These are phyloP conservation scores for Otis tarda DNA, from an alignment of 2,113 vertebrate genomes.

Conservation along the genomic window DNA sequence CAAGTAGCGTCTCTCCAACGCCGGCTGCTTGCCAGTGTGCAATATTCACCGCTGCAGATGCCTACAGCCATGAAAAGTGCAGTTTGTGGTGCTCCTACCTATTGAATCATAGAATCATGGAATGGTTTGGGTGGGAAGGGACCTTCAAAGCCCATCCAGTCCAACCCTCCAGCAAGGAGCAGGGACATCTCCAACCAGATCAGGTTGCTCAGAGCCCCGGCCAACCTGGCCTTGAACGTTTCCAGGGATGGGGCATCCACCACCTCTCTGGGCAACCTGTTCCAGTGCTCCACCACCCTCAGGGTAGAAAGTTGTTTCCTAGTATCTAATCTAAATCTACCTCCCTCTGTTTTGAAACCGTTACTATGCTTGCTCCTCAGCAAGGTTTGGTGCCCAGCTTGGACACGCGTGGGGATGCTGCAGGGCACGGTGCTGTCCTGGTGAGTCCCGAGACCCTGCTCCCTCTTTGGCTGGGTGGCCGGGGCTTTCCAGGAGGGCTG, in stretches of 20 bases:
- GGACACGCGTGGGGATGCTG: rapidly evolving
- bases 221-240: too few species aligned
- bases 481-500: not conserved
- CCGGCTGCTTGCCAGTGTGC: not conserved
- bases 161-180: too few species aligned
- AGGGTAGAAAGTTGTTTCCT: too few species aligned
- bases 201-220: too few species aligned
- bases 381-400: not conserved
- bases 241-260: too few species aligned
- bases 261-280: too few species aligned
- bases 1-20: not conserved
- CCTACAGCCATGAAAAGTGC: not conserved
- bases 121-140: too few species aligned
- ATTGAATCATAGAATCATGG: not conserved
- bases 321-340: too few species aligned
- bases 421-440: not conserved
- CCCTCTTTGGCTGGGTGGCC: not conserved
- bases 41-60: not conserved
- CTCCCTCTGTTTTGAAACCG: too few species aligned
- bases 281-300: too few species aligned
- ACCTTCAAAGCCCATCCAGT: too few species aligned
- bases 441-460: not conserved
- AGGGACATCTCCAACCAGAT: too few species aligned
- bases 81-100: not conserved
- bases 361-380: rapidly evolving